These are phyloP conservation scores for Urechis unicinctus DNA, from an alignment of 2,888 invertebrate genomes.

Conservation along the genomic window DNA sequence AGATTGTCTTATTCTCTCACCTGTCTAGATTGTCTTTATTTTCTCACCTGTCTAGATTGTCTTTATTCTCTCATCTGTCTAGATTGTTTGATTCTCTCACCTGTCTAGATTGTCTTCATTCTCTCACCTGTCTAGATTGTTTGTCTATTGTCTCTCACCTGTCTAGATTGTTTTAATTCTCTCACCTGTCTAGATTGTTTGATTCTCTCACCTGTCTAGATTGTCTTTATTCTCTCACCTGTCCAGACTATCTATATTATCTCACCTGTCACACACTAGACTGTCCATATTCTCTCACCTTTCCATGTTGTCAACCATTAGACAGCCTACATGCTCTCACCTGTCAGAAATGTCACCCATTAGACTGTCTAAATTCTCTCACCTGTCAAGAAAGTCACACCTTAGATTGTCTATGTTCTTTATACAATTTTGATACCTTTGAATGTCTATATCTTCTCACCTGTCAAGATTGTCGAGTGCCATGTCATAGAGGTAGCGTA, in stretches of 20 bases:
- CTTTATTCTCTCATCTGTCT: constrained; percentile 66
- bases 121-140: too few species aligned
- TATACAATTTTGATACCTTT: too few species aligned
- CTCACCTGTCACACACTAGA: too few species aligned
- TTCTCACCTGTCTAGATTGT: constrained; percentile 79
- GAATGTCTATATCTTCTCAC: constrained; percentile 40
- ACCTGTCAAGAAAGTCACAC: constrained; percentile 93
- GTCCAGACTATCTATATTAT: constrained; percentile 95
- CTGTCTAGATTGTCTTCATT: constrained; percentile 95
- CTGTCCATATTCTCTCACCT: constrained; percentile 54
- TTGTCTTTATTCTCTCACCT: constrained; percentile 67
- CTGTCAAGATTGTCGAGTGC: constrained; percentile 93
- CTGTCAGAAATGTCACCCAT: constrained; percentile 93
- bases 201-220: constrained; percentile 69
- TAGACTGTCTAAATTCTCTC: background rate
- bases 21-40: background rate
- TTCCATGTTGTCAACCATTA: constrained; percentile 87
- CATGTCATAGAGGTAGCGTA: constrained; percentile 87
- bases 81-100: constrained; percentile 64
- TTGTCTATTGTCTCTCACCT: constrained; percentile 54
- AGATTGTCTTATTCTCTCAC: too few species aligned
- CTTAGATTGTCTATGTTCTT: too few species aligned
- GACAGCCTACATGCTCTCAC: constrained; percentile 42
- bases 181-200: constrained; percentile 79
- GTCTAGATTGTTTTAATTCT: constrained; percentile 70